Base-by-base conservation (phyloP, 1,140 invertebrate genomes). In the Lepidurus packardi region DNA sequence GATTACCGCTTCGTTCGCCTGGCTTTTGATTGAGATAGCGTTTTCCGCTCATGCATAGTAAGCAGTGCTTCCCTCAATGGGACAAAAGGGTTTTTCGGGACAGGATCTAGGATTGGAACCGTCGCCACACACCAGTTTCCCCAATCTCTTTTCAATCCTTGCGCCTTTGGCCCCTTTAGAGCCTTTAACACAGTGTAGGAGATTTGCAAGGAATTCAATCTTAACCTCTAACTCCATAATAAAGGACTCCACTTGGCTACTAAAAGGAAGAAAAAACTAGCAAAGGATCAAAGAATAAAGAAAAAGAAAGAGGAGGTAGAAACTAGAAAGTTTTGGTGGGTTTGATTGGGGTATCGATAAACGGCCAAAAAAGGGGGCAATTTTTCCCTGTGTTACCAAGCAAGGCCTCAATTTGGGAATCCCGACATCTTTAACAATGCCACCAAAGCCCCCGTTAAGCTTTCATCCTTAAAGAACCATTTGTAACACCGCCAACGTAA, bases 1-100 rank as follows among this genome's bases (percentile, higher is more conserved):
- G 53, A 65, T 65, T 65, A 65, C 53, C 53, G 53, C 53, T 65
- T 65, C 53, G 53, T 65, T 65, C 53, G 53, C 13, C 53, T 65
- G 53, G 21, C 53, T 65, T 65, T 65, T 65, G 53, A 65, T 65
- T 65, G 53, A 65, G 53, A 65, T 65, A 65, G 53, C 53, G 53
- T 65, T 65, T 65, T 65, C 53, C 53, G 53, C 53, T 65, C 53
- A 65, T 65, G 53, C 53, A 65, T 65, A 65, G 53, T 65, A 65
- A 65, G 53, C 21, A 65, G 53, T 65, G 53, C 53, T 65, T 7
- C 53, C 21, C 53, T 16, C 16, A n/a, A 65, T 65, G 53, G 53
- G 53, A 65, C 53, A 65, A 65, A 65, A 65, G 53, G 34, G 34
- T 21, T 11, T 21, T 65, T 65, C 13, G 53, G n/a, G 8, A 65